Base-by-base conservation (phyloP, 2,797 vertebrate species). In the Vireo griseus region DNA sequence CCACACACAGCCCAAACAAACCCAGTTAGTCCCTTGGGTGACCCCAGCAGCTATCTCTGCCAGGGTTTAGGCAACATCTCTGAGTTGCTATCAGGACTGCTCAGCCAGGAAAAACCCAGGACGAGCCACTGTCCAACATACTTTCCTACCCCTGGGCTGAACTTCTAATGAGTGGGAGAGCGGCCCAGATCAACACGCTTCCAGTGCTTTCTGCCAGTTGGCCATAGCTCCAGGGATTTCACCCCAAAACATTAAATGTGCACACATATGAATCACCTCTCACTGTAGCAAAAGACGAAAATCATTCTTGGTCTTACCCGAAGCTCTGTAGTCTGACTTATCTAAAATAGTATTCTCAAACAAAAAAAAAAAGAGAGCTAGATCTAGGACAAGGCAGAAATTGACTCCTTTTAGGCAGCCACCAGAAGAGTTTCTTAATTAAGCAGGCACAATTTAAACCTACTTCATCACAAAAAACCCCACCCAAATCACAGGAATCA, bases 371-470 rank as follows among this genome's bases (percentile, higher is more conserved):
- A 78, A 7, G 2, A 80, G 14, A 83, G 37, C 8, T 3, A 74
- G 16, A 79, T 12, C 7, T n/a, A 33, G 22, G 17, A 7, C 29
- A 42, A 55, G 13, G 21, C 16, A 78, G 7, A 66, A 68, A 9
- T 3, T 12, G 2, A 8, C 8, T 44, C 9, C 31, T 40, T 62
- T 17, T 24, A 62, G 8, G 3, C 17, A 81, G 37, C 31, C 17
- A 42, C 31, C 13, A 6, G 7, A 71, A 65, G 5, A 45, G 2
- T 4, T 26, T n/a, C 35, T 25, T 18, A 9, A 6, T 2, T 3
- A 58, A 35, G 20, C 28, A 94, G n/a, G 20, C 17, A 48, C 57
- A 86, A 66, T 62, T 82, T 74, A 76, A 83, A 80, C 25, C 19
- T 69, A 10, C 25, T 54, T 24, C 33, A 22, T 4, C 6, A 9